Evolutionary conservation across 2,888 invertebrate species (phyloP), one percentile per base, ranked within the genome.

Genomic region (Alloscopus bannaensis): DNA sequence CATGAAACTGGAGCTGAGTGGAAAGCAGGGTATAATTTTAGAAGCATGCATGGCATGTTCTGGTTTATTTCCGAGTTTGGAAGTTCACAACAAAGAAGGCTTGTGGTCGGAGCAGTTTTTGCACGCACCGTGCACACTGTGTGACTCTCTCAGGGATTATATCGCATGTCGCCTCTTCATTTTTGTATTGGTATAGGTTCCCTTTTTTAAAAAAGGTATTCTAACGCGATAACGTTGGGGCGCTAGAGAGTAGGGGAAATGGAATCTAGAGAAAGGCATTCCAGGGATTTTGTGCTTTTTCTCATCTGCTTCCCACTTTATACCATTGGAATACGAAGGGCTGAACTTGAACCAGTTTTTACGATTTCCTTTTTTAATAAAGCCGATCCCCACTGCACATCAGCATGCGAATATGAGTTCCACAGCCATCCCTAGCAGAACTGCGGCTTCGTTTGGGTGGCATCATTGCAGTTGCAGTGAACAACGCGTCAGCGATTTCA

Each of bases 31-130:
- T n/a, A n/a, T n/a, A n/a, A n/a, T n/a, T n/a, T n/a, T n/a, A n/a
- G n/a, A n/a, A n/a, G n/a, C n/a, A n/a, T n/a, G n/a, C n/a, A 13
- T 47, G 47, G 28, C 18, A 3, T 59, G 59, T 29, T 59, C 59
- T 59, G 59, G 59, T 59, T 59, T 59, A 59, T 59, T 59, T 59
- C 59, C 24, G 31, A 59, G 29, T 31, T 62, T n/a, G n/a, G 42
- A 45, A 59, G 69, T 69, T 57, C 57, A 71, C 72, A 72, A 64
- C 64, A 72, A 59, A 62, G 64, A 72, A 72, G 72, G 52, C 20
- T 55, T 64, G 64, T 64, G 64, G 64, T 55, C 42, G 55, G 52
- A 72, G 64, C 52, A 72, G 64, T 72, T 72, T 72, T 72, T 72
- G 72, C 72, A 72, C 60, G 62, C 50, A 31, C 13, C 11, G 8